Conservation (phyloP, 2,113 vertebrate species). For the Epinephelus lanceolatus region DNA sequence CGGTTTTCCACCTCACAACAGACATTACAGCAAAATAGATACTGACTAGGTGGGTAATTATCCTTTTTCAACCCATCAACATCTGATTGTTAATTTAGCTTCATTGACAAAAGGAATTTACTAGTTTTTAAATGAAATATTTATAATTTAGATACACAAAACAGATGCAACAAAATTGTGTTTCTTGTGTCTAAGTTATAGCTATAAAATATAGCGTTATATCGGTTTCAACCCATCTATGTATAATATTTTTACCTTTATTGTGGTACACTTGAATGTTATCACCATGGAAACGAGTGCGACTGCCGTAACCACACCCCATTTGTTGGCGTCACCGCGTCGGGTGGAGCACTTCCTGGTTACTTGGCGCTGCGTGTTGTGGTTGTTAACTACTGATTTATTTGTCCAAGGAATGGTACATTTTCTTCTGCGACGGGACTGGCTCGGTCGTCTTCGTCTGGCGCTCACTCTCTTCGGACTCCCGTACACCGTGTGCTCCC, state of each 20-base stretch:
- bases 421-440: slow-evolving; percentile 21
- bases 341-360: slow-evolving; percentile 71
- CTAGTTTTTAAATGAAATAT: not conserved
- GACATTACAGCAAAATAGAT: not conserved
- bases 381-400: not conserved
- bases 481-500: slow-evolving; percentile 44
- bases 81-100: too few species aligned
- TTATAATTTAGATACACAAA: not conserved
- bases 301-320: slow-evolving; percentile 20
- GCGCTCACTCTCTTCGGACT: slow-evolving; percentile 76
- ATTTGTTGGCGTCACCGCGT: slow-evolving; percentile 41
- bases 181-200: too few species aligned
- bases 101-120: too few species aligned
- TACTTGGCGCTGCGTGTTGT: slow-evolving; percentile 29
- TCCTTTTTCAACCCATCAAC: too few species aligned
- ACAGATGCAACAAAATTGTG: not conserved
- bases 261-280: not conserved
- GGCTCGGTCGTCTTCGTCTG: slow-evolving; percentile 68
- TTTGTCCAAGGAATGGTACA: slow-evolving; percentile 65
- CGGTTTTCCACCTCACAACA: not conserved
- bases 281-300: slow-evolving; percentile 58
- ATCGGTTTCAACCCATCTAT: not conserved
- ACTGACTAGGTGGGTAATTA: not conserved
- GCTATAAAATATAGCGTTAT: not conserved
- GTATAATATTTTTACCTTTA: not conserved